Percentiles rank a stretch among this genome's conserved stretches.
phyloP scores from a whole-genome alignment of 2,888 invertebrate genomes.

The Unio pictorum region DNA sequence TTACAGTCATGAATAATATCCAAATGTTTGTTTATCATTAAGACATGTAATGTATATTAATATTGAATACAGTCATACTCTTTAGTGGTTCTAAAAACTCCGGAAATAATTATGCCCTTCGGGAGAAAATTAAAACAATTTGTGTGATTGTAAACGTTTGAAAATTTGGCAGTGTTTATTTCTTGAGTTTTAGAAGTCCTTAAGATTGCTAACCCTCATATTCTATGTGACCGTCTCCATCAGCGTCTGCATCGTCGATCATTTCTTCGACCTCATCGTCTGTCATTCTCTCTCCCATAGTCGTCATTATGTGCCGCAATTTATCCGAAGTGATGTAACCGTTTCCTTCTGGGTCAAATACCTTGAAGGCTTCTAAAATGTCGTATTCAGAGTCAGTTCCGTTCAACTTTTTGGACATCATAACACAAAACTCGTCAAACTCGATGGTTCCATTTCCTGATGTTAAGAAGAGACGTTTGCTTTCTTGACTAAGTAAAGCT shows the following conservation, averaged over 20 bases:
- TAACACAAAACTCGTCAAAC: slow-evolving; percentile 21
- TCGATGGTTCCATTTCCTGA: slow-evolving; percentile 28
- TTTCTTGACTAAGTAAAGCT: no score
- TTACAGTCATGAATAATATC: no score
- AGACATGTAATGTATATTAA: no score
- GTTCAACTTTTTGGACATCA: slow-evolving; percentile 27
- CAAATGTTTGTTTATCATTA: no score
- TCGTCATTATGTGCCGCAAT: slow-evolving; percentile 32
- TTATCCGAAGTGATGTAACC: slow-evolving; percentile 27
- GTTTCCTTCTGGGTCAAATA: slow-evolving; percentile 23
- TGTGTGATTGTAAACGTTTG: no score
- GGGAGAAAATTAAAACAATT: no score
- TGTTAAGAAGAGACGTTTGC: no score
- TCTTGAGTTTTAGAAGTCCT: no score
- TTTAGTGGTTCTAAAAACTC: no score
- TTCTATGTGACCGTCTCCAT: slow-evolving; percentile 34
- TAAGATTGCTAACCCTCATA: slow-evolving; percentile 22
- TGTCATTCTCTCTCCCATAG: slow-evolving; percentile 30
- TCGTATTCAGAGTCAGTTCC: slow-evolving; percentile 19
- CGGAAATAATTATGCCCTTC: no score
- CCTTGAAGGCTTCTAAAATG: slow-evolving; percentile 29
- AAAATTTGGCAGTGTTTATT: no score
- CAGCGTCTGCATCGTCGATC: slow-evolving; percentile 32
- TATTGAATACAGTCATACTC: no score
- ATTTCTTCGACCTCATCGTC: slow-evolving; percentile 39